phyloP scores from a whole-genome alignment of 2,113 vertebrate genomes.

The human (Homo sapiens) region GRCh38 chr7:89679001-89679500 shows the following conservation, averaged over 20 bases:
- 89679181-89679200: not conserved
- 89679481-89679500: no score
- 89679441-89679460: no score
- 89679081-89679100: not conserved
- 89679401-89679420: no score
- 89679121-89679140: not conserved
- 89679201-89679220: not conserved
- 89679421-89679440: no score
- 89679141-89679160: not conserved
- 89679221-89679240: not conserved
- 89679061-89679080: not conserved
- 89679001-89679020: no score
- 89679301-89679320: not conserved
- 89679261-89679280: not conserved
- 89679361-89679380: no score
- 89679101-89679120: not conserved
- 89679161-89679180: not conserved
- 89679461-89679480: no score
- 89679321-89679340: not conserved
- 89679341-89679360: not conserved
- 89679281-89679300: not conserved
- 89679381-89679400: no score
- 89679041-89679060: not conserved
- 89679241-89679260: not conserved
- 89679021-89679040: not conserved